Conservation (phyloP, 2,113 vertebrate genomes). For the Tauraco erythrolophus region DNA sequence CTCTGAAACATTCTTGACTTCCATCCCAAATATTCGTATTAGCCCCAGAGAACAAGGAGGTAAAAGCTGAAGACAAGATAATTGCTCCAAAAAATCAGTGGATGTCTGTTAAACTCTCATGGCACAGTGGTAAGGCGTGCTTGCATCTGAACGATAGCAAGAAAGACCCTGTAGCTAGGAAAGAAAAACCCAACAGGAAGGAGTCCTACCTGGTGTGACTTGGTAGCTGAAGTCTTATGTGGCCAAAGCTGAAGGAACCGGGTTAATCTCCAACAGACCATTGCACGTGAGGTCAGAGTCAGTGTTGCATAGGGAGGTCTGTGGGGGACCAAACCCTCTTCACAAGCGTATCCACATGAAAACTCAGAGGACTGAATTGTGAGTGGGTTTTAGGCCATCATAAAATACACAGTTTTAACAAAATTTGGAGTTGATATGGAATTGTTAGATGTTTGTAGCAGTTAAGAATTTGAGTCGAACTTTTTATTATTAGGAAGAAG, state of each 20-base stretch:
- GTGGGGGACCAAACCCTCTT: background rate
- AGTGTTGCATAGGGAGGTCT: background rate
- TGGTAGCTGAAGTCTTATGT: background rate
- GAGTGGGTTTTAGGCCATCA: background rate
- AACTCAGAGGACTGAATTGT: background rate
- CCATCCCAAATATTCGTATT: background rate
- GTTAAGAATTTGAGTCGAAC: background rate
- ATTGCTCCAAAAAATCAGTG: background rate
- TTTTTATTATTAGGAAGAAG: background rate
- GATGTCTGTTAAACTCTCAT: background rate
- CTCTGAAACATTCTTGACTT: background rate
- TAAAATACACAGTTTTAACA: background rate
- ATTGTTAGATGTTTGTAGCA: background rate
- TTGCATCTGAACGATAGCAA: background rate
- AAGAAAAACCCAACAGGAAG: background rate
- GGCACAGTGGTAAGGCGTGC: background rate
- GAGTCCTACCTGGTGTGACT: background rate
- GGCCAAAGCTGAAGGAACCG: background rate
- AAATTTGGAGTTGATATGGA: background rate
- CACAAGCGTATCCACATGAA: background rate
- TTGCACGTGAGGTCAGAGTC: background rate
- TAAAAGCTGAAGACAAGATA: background rate
- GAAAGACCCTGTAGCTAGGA: background rate
- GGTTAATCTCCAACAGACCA: background rate
- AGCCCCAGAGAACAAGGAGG: background rate